phyloP scores from a whole-genome alignment of 2,113 vertebrate species.

The Orthonyx spaldingii region DNA sequence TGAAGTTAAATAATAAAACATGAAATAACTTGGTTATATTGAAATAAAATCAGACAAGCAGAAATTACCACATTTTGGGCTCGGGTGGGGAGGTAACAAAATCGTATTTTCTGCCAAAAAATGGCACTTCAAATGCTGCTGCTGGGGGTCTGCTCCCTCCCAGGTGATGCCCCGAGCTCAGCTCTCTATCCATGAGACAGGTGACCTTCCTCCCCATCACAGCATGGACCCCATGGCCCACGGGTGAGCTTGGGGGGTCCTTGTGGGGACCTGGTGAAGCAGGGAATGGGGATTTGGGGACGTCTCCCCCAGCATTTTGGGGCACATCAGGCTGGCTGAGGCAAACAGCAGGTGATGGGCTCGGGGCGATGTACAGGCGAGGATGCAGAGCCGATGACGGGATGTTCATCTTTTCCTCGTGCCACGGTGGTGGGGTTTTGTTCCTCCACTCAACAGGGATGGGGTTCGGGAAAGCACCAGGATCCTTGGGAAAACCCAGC shows the following conservation, averaged over 20 bases:
- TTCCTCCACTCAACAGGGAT: background rate
- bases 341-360: background rate
- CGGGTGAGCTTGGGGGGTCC: background rate
- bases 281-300: background rate
- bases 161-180: background rate
- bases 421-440: background rate
- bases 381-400: background rate
- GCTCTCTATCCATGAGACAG: accelerated
- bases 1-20: background rate
- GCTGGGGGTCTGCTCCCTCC: background rate
- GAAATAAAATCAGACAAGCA: background rate
- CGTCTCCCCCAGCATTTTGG: background rate
- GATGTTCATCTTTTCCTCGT: accelerated
- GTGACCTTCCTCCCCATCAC: background rate
- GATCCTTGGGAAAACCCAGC: background rate
- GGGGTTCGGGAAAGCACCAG: background rate
- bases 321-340: accelerated
- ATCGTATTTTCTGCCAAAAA: background rate
- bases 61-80: background rate
- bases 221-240: accelerated
- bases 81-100: background rate
- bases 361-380: background rate
- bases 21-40: background rate
- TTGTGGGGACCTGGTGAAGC: background rate
- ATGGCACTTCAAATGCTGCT: background rate